A percentile compares a stretch with the other conserved stretches of the same genome.
Evolutionary conservation across 2,888 invertebrate species (phyloP).

Genomic region (Sarcophaga subvicina): DNA sequence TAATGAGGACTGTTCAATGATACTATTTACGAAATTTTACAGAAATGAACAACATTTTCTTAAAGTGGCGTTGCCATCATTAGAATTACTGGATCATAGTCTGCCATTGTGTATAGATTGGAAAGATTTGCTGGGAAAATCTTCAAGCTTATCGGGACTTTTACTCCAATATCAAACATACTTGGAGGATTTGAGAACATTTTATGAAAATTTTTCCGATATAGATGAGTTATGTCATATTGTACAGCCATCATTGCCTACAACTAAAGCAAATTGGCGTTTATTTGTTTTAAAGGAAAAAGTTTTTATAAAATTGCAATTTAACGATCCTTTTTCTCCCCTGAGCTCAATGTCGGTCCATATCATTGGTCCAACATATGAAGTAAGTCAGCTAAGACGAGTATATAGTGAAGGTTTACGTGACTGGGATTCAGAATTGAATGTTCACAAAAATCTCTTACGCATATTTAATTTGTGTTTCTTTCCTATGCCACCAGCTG

Average conservation of each 20-base stretch:
- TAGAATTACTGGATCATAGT: constrained; percentile 76
- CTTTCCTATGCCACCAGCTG: constrained; percentile 77
- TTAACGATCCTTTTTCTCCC: constrained; percentile 78
- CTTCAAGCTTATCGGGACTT: constrained; percentile 65
- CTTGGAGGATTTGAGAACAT: constrained; percentile 77
- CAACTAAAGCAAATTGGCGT: constrained; percentile 77
- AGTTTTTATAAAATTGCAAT: constrained; percentile 77
- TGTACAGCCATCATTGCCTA: constrained; percentile 76
- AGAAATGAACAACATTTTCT: constrained; percentile 76
- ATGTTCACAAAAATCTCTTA: constrained; percentile 80
- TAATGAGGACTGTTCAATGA: constrained; percentile 70
- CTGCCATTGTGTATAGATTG: constrained; percentile 76
- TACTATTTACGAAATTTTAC: constrained; percentile 76
- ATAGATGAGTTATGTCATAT: constrained; percentile 81
- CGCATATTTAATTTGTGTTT: constrained; percentile 80
- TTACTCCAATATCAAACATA: constrained; percentile 73
- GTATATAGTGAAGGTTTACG: constrained; percentile 77
- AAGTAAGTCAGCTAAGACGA: constrained; percentile 76
- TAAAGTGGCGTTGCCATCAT: constrained; percentile 73
- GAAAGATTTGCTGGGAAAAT: constrained; percentile 71
- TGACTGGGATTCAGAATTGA: constrained; percentile 79
- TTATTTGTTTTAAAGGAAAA: constrained; percentile 78
- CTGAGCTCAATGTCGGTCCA: constrained; percentile 76
- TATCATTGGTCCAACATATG: constrained; percentile 80
- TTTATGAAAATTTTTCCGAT: constrained; percentile 77